These are phyloP conservation scores for Helicoverpa zea DNA, from an alignment of 1,140 invertebrate species.

Conservation along the genomic window DNA sequence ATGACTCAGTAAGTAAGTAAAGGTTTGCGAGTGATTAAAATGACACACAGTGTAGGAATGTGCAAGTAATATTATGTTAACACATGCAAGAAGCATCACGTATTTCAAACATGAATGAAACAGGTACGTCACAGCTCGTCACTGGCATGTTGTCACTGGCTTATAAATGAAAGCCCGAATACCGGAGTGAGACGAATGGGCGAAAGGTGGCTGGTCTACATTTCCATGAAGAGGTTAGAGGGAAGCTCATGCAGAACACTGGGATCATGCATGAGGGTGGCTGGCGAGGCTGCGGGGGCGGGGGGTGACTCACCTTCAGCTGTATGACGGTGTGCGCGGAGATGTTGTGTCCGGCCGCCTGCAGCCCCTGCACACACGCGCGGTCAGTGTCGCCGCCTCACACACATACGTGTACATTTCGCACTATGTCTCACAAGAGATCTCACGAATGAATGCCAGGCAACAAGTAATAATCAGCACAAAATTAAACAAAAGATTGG, in stretches of 20 bases:
- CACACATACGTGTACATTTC: conserved; percentile 48
- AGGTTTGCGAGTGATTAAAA: too few species aligned
- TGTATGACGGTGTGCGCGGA: conserved; percentile 95
- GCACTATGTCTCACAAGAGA: not conserved
- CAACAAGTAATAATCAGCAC: not conserved
- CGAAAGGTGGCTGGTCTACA: not conserved
- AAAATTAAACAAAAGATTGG: conserved; percentile 28
- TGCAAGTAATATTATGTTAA: too few species aligned
- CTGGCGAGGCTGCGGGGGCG: not conserved
- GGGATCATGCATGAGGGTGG: not conserved
- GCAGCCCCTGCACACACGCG: conserved; percentile 90
- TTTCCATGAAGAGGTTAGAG: not conserved
- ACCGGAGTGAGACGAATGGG: not conserved
- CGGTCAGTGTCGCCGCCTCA: conserved; percentile 46
- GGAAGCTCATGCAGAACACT: not conserved
- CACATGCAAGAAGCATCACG: not conserved
- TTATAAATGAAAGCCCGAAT: too few species aligned
- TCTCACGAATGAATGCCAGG: not conserved
- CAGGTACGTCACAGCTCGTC: too few species aligned
- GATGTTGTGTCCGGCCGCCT: conserved; percentile 95
- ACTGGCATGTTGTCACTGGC: too few species aligned
- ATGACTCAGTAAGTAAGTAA: too few species aligned
- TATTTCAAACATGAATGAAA: not conserved
- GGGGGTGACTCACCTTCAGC: conserved; percentile 93
- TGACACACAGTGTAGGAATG: too few species aligned